phyloP scores from a whole-genome alignment of 92 coral and sea anemone genomes.

The Hydrozoanthus gracilis region DNA sequence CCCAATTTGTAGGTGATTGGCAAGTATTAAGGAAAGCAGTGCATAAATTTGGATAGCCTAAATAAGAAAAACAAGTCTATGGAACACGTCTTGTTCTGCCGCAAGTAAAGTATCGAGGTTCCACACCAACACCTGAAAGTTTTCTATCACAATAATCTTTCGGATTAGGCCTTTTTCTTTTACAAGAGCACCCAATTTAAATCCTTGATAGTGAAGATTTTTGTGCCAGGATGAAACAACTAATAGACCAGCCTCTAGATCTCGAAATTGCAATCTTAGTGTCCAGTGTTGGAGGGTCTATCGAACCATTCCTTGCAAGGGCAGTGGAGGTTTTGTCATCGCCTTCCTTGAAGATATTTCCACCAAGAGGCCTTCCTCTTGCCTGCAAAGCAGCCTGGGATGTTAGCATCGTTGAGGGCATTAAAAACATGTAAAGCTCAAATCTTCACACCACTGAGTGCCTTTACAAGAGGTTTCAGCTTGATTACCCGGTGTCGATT shows the following conservation, averaged over 20 bases:
- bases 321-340: slow-evolving; percentile 45
- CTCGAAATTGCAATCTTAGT: slow-evolving; percentile 42
- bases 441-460: slow-evolving; percentile 43
- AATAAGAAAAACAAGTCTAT: no score
- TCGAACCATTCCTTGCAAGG: slow-evolving; percentile 54
- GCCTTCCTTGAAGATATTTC: slow-evolving; percentile 42
- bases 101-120: slow-evolving; percentile 20
- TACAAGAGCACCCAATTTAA: slow-evolving; percentile 43
- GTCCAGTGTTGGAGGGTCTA: slow-evolving; percentile 46
- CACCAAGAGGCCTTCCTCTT: slow-evolving; percentile 52
- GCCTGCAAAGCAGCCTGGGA: slow-evolving; percentile 50
- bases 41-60: no score
- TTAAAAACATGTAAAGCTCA: slow-evolving; percentile 58
- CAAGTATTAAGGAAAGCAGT: no score
- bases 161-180: slow-evolving; percentile 58
- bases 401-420: slow-evolving; percentile 52
- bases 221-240: slow-evolving; percentile 43
- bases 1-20: background rate
- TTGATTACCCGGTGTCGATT: slow-evolving; percentile 39
- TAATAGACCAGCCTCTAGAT: slow-evolving; percentile 48
- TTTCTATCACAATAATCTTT: slow-evolving; percentile 48
- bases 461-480: slow-evolving; percentile 39
- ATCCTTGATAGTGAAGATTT: slow-evolving; percentile 39
- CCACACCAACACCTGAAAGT: slow-evolving; percentile 58
- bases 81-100: slow-evolving; percentile 33